A percentile compares a stretch with the other conserved stretches of the same genome.
Evolutionary conservation across 2,113 vertebrate genomes (phyloP).

Genomic region (Vireo altiloquus): DNA sequence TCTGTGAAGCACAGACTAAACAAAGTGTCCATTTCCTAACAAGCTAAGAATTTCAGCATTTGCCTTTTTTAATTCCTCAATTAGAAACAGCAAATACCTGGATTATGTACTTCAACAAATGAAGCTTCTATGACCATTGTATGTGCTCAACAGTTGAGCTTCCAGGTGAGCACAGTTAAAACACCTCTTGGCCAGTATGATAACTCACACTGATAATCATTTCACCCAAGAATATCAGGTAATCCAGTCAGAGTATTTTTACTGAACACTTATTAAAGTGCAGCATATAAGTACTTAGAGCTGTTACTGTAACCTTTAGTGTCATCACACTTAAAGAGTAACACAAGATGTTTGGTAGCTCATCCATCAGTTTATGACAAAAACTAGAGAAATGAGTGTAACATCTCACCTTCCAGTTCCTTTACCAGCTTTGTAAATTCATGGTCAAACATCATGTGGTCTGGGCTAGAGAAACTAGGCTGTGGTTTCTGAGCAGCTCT

Average conservation of each 20-base stretch:
- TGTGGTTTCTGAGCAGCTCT: conserved; percentile 94
- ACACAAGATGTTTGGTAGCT: neutral
- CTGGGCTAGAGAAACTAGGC: conserved; percentile 88
- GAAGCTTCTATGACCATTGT: accelerated
- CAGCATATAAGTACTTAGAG: neutral
- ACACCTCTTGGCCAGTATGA: neutral
- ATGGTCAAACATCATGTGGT: conserved; percentile 98
- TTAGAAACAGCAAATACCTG: neutral
- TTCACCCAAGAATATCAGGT: neutral
- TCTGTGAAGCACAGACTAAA: neutral
- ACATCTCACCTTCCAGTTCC: conserved; percentile 90
- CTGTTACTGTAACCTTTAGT: neutral
- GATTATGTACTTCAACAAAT: accelerated
- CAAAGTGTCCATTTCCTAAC: neutral
- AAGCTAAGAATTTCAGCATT: neutral
- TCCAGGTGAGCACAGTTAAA: neutral
- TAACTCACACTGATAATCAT: neutral
- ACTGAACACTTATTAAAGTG: neutral
- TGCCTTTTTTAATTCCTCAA: neutral
- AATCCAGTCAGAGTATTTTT: neutral
- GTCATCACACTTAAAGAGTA: neutral
- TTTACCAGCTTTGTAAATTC: conserved; percentile 98
- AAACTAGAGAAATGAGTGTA: neutral
- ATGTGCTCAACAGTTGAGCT: neutral
- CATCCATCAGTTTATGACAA: neutral